Conservation (phyloP, 2,888 invertebrate species). For the Metacarcinus magister region DNA sequence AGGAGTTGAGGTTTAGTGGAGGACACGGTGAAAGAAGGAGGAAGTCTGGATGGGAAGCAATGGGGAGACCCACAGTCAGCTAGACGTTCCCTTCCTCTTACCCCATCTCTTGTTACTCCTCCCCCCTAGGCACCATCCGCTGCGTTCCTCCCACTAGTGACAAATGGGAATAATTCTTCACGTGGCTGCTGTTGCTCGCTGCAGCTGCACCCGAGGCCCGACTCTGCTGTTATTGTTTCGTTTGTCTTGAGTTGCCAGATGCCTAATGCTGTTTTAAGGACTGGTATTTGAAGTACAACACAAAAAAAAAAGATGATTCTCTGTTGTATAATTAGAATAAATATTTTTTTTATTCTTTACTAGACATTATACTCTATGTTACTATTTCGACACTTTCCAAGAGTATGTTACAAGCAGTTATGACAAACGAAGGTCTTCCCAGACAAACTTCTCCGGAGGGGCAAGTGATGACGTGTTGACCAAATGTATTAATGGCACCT, state of each 20-base stretch:
- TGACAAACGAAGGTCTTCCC: background rate
- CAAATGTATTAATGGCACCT: background rate
- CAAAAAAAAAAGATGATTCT: background rate
- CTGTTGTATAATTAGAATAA: background rate
- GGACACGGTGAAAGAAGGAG: background rate
- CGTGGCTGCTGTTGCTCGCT: conserved; percentile 54
- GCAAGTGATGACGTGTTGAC: background rate
- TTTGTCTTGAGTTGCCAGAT: background rate
- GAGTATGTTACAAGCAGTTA: background rate
- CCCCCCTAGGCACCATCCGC: background rate
- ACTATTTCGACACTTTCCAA: background rate
- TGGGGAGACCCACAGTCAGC: background rate
- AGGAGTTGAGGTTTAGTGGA: background rate
- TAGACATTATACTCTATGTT: background rate
- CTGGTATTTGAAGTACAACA: background rate
- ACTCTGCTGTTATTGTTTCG: conserved; percentile 58
- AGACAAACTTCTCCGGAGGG: background rate
- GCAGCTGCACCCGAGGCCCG: conserved; percentile 58
- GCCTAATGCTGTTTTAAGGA: conserved; percentile 37
- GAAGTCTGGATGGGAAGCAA: background rate
- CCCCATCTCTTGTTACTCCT: background rate
- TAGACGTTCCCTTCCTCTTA: conserved; percentile 18
- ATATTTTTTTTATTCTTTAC: background rate
- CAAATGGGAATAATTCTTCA: conserved; percentile 63
- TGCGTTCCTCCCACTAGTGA: conserved; percentile 49